Evolutionary conservation across 2,888 invertebrate genomes (phyloP).

Genomic region (Apodemia hepburni): DNA sequence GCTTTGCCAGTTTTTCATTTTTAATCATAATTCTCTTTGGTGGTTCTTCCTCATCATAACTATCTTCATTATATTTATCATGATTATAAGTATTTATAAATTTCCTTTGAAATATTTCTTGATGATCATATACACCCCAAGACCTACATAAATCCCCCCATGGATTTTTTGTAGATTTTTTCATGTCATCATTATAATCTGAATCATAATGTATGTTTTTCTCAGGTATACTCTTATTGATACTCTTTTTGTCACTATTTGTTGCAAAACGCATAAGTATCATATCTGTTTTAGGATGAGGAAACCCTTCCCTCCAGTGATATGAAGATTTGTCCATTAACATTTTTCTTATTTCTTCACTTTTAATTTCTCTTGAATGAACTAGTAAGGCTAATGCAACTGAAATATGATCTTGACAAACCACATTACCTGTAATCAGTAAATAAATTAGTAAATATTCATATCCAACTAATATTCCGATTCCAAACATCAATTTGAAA

Average conservation of each 20-base stretch:
- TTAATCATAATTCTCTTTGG: slow-evolving; percentile 46
- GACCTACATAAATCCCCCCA: slow-evolving; percentile 86
- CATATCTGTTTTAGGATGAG: slow-evolving; percentile 82
- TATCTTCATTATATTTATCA: slow-evolving; percentile 45
- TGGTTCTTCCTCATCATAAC: slow-evolving; percentile 42
- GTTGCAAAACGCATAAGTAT: slow-evolving; percentile 89
- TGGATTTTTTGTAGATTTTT: slow-evolving; percentile 82
- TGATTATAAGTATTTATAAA: slow-evolving; percentile 45
- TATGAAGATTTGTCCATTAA: slow-evolving; percentile 80
- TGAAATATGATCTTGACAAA: slow-evolving; percentile 81
- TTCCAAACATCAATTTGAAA: not conserved
- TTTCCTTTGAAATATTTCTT: slow-evolving; percentile 71
- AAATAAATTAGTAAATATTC: slow-evolving; percentile 14
- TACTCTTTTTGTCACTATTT: slow-evolving; percentile 84
- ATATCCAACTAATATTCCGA: slow-evolving; percentile 6
- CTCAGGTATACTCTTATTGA: slow-evolving; percentile 64
- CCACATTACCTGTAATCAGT: slow-evolving; percentile 80
- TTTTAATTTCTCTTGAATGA: slow-evolving; percentile 74
- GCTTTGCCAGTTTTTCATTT: slow-evolving; percentile 62
- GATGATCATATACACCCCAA: slow-evolving; percentile 84
- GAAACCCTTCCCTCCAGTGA: slow-evolving; percentile 87
- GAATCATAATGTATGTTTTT: slow-evolving; percentile 35
- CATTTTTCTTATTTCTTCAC: slow-evolving; percentile 57
- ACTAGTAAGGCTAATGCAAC: slow-evolving; percentile 81
- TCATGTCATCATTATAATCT: slow-evolving; percentile 41